Percentiles rank a stretch among this genome's conserved stretches.
Evolutionary conservation across 2,113 vertebrate species (phyloP).

Genomic region (Tursiops truncatus): DNA sequence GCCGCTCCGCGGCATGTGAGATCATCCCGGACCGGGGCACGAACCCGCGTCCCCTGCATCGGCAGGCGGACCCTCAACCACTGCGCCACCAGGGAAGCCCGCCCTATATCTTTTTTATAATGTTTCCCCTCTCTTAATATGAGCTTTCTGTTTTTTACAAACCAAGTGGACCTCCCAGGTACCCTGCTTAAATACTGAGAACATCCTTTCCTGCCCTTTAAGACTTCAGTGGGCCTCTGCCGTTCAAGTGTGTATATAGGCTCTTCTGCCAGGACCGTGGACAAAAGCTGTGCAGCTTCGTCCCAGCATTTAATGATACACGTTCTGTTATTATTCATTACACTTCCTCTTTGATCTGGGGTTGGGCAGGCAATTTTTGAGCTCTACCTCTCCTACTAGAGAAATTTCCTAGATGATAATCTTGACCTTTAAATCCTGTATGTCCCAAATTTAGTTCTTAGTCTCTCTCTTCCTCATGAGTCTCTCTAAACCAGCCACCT

Average conservation of each 20-base stretch:
- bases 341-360: neutral
- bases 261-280: neutral
- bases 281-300: neutral
- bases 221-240: neutral
- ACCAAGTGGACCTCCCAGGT: neutral
- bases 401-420: neutral
- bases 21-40: no score
- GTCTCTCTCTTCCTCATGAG: neutral
- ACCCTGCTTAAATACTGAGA: neutral
- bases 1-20: no score
- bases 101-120: neutral
- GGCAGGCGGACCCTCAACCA: no score
- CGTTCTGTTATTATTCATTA: neutral
- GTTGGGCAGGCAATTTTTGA: neutral
- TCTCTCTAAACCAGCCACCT: neutral
- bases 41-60: no score
- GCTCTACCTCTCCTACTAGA: neutral
- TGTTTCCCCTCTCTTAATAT: neutral
- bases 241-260: neutral
- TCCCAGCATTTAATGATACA: neutral
- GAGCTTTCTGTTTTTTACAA: neutral
- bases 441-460: neutral
- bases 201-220: neutral
- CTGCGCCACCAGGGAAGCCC: no score
- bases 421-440: neutral